Base-by-base conservation (phyloP, 2,888 invertebrate species). In the Heliconius erato region DNA sequence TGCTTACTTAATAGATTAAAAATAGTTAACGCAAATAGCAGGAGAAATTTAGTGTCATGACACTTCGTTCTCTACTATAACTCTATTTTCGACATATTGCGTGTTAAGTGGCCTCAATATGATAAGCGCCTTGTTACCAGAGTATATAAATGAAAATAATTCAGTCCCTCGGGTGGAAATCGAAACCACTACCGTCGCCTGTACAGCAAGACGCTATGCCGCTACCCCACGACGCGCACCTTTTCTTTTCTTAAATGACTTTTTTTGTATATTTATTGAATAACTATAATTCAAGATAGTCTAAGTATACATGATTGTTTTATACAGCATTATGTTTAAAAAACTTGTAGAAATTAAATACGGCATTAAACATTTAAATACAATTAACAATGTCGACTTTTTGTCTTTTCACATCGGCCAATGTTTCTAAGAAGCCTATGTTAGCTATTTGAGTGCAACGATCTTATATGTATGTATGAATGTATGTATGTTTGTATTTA, bases 341-440 rank as follows among this genome's bases (percentile, higher is more conserved):
- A 6, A 1, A 40, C 44, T 26, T 40, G 40, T 44, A 7, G n/a
- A 44, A 71, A 72, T 49, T 44, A 26, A 72, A 49, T 72, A 49
- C n/a, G 40, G 40, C 65, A 67, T 26, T 40, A 72, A 72, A n/a
- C 44, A 72, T 72, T 72, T 72, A 72, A 72, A 44, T 72, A 72
- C 72, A 72, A 72, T 72, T 49, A 49, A 72, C 72, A 72, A 72
- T 72, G 72, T 72, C 44, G 14, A 49, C 16, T 72, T 72, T 71
- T 44, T 71, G n/a, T 71, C 23, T 76, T 76, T 63, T 76, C 76
- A 40, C 63, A 40, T n/a, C 59, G 16, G 35, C 44, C 72, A 72
- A 72, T n/a, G 76, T n/a, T 76, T 76, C 35, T 76, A 76, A 76
- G 63, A 76, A 63, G 63, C 44, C 44, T 49, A 63, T 26, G 32